Base-by-base conservation (phyloP, 2,797 vertebrate genomes). In the Chanos chanos region DNA sequence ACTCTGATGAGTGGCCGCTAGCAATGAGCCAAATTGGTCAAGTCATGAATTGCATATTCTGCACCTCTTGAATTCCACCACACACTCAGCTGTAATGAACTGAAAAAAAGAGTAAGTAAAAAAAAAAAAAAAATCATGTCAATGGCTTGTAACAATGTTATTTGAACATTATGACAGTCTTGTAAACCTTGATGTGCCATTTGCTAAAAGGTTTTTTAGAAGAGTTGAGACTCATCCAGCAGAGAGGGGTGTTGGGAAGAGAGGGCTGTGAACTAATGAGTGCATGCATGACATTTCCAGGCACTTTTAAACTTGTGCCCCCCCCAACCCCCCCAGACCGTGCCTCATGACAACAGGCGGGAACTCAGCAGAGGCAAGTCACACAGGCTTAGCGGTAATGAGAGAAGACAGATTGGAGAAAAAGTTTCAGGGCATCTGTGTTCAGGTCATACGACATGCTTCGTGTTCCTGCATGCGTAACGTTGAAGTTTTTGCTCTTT, bases 341-440 rank as follows among this genome's bases (percentile, higher is more conserved):
- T 28, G 50, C 31, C 61, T 56, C 44, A 22, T 33, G 30, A 47
- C 66, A 55, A 48, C 15, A 60, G 39, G 15, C 30, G 56, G 40
- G 44, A 12, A 25, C 64, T 56, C 7, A n/a, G 7, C 30, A 58
- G 33, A 57, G 54, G 28, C 51, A 64, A 48, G 61, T 61, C 70
- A 56, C 10, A 7, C 44, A 27, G 51, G 47, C 39, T 61, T 61
- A 52, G 61, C 40, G 44, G 25, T 61, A 68, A 72, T 68, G 55
- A 61, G 27, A 48, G 49, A 59, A 67, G 64, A 72, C 64, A 67
- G 70, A 72, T 64, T 64, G 34, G 50, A 64, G 39, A 61, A 51
- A 64, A 40, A 44, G 25, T 55, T 60, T 31, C 57, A 57, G 47
- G 61, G 68, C 55, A 68, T 9, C 53, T 57, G 28, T 54, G 51